Evolutionary conservation across 2,113 vertebrate genomes (phyloP), one percentile per base, ranked within the genome.

Genomic region (Pardalotus punctatus): DNA sequence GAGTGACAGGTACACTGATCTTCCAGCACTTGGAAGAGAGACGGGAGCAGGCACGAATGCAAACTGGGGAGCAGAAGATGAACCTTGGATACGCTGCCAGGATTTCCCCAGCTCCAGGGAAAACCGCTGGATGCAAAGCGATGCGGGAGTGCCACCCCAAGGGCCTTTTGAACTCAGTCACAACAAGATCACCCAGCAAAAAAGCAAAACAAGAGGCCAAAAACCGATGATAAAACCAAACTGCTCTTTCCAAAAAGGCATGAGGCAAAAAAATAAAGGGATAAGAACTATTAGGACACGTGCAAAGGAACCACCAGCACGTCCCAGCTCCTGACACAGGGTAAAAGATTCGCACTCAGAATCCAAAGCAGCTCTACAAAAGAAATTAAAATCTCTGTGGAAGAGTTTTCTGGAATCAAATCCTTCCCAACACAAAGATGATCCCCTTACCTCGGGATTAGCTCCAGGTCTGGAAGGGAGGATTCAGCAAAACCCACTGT

Each of bases 81-180:
- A 16, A 57, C 5, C 42, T 71, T 47, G 45, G 48, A 62, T 40
- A 23, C 0, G 0, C 23, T 5, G 38, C n/a, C 3, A 15, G 42
- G 35, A 74, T 33, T 11, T 35, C 47, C 51, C 24, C 13, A 19
- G 53, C 0, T 1, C 24, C 0, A 0, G 48, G 73, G 17, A 40
- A 90, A 87, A 72, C 28, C 58, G 48, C 2, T 1, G 15, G 56
- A 24, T 58, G 19, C 8, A 8, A 66, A 86, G 23, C 11, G n/a
- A 69, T 21, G 21, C 17, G 51, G 67, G 18, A 43, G n/a, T 48
- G 51, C 4, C n/a, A 67, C 2, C 28, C 24, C 48, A 35, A 53
- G 22, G 22, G 16, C 22, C 20, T 22, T 76, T 65, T 15, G 28
- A 65, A 65, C 12, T 48, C 81, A 35, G 14, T 53, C 56, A 36